Percentiles rank a stretch among this genome's conserved stretches.
phyloP scores from a whole-genome alignment of 2,888 invertebrate species.

The Orgyia antiqua region DNA sequence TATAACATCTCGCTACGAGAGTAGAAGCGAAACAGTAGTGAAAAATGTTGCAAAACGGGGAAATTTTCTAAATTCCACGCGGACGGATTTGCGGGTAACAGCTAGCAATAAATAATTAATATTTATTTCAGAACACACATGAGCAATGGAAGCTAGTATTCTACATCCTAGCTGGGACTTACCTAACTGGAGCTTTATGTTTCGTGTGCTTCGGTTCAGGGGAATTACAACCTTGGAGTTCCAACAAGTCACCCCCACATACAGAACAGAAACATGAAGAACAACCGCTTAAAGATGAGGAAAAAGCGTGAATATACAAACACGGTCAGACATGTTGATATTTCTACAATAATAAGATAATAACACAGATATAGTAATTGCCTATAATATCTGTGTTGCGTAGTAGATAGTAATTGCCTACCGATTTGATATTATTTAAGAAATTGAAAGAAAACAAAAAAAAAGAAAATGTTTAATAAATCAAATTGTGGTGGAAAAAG shows the following conservation, averaged over 20 bases:
- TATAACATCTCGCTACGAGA: too few relatives aligned
- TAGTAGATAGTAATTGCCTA: too few relatives aligned
- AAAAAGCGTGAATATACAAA: slow-evolving; percentile 38
- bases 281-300: slow-evolving; percentile 60
- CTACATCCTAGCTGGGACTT: slow-evolving; percentile 86
- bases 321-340: not conserved
- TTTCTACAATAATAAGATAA: slow-evolving; percentile 14
- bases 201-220: slow-evolving; percentile 83
- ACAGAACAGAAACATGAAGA: slow-evolving; percentile 40
- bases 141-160: slow-evolving; percentile 90
- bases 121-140: slow-evolving; percentile 80
- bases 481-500: too few relatives aligned
- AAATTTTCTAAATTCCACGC: too few relatives aligned
- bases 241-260: slow-evolving; percentile 16
- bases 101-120: too few relatives aligned
- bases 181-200: slow-evolving; percentile 80
- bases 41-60: too few relatives aligned
- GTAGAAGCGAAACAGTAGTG: too few relatives aligned
- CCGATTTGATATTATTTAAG: too few relatives aligned
- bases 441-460: too few relatives aligned
- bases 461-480: too few relatives aligned
- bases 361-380: not conserved
- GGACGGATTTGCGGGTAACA: too few relatives aligned
- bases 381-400: too few relatives aligned
- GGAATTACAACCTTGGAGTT: slow-evolving; percentile 76